Percentiles rank a stretch among this genome's conserved stretches.
Evolutionary conservation across 2,888 invertebrate genomes (phyloP).

Genomic region (Ennomos fuscantarius): DNA sequence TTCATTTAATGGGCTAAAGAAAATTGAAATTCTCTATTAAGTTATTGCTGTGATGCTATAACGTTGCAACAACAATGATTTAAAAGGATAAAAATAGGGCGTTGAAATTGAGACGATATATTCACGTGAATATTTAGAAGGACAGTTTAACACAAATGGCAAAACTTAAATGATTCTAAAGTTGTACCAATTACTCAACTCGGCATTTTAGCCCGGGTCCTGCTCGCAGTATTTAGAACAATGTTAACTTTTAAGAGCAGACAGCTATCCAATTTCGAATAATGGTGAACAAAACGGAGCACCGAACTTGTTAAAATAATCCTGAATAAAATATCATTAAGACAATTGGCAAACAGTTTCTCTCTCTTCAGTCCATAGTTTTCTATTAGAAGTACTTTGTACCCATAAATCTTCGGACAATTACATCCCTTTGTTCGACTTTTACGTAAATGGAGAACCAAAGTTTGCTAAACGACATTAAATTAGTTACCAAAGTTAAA

Average conservation of each 20-base stretch:
- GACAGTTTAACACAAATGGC: too few relatives aligned
- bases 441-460: slow-evolving; percentile 39
- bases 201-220: too few relatives aligned
- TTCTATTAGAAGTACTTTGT: slow-evolving; percentile 25
- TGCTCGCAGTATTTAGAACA: neutral
- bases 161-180: too few relatives aligned
- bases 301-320: slow-evolving; percentile 13
- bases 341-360: slow-evolving; percentile 19
- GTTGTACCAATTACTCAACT: too few relatives aligned
- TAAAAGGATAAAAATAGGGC: too few relatives aligned
- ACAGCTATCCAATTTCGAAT: slow-evolving; percentile 6
- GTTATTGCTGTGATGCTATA: too few relatives aligned
- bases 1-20: too few relatives aligned
- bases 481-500: slow-evolving; percentile 51
- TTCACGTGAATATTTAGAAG: too few relatives aligned
- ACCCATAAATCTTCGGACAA: slow-evolving; percentile 39
- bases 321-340: slow-evolving; percentile 20
- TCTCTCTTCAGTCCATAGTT: slow-evolving; percentile 26
- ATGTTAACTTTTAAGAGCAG: neutral
- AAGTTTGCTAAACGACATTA: slow-evolving; percentile 59
- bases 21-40: too few relatives aligned
- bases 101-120: too few relatives aligned
- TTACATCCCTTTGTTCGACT: slow-evolving; percentile 35
- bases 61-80: too few relatives aligned
- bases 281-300: slow-evolving; percentile 8